These are phyloP conservation scores for Leptinotarsa undecemlineata DNA, from an alignment of 1,140 invertebrate genomes.

Conservation along the genomic window DNA sequence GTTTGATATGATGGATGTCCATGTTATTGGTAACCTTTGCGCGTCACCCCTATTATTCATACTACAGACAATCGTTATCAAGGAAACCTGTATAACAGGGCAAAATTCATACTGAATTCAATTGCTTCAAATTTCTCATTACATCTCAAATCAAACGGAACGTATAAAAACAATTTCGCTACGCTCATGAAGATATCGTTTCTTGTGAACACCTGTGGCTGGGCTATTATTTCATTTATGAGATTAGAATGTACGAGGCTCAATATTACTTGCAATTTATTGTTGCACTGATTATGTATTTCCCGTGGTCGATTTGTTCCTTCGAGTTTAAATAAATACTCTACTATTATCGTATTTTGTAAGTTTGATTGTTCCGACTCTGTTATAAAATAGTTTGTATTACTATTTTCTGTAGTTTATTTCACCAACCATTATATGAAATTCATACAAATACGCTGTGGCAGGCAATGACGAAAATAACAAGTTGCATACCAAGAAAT, in stretches of 20 bases:
- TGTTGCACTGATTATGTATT: conserved; percentile 18
- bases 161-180: not conserved
- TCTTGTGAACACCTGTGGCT: conserved; percentile 21
- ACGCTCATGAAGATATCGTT: not conserved
- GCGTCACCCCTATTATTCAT: too few species aligned
- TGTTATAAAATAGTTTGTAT: not conserved
- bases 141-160: too few species aligned
- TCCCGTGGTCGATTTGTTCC: conserved; percentile 15
- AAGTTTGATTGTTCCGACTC: conserved; percentile 8
- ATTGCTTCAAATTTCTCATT: too few species aligned
- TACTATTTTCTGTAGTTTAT: conserved; percentile 1
- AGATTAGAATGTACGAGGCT: conserved; percentile 16
- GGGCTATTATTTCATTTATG: conserved; percentile 25
- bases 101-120: too few species aligned
- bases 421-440: conserved; percentile 4
- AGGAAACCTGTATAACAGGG: too few species aligned
- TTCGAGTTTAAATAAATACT: conserved; percentile 18
- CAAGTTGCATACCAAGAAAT: not conserved
- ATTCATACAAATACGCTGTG: conserved; percentile 6
- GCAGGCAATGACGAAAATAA: not conserved
- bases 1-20: too few species aligned
- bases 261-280: conserved; percentile 25
- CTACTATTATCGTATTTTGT: conserved; percentile 6
- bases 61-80: too few species aligned
- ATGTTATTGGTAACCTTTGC: too few species aligned